Evolutionary conservation across 2,888 invertebrate genomes (phyloP), one percentile per base, ranked within the genome.

Genomic region (Pimpla rufipes): DNA sequence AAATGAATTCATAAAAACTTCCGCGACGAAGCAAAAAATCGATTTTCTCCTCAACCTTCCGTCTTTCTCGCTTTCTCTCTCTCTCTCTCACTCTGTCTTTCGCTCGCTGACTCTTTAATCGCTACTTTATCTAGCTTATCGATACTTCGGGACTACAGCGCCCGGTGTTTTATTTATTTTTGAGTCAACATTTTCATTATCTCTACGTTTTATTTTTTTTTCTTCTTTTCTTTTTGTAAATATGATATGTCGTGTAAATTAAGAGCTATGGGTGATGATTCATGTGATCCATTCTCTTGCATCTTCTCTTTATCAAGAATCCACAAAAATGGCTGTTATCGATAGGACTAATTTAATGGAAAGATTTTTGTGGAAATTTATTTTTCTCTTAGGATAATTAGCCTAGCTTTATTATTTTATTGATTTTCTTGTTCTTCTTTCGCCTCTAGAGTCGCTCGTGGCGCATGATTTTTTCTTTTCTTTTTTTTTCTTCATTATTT

Each of bases 211-310:
- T 59, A 35, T 16, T 18, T 47, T 18, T 52, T 40, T 52, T 42
- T 29, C 35, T 35, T 67, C 11, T 29, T 21, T 35, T 66, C 29
- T 62, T 50, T 76, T 87, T 82, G 84, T 87, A 87, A 89, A 85
- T 87, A 87, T 90, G 90, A 90, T 90, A 90, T 91, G 90, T 91
- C 83, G 83, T 88, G 84, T 88, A 89, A 89, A 89, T 85, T 89
- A 88, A 88, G 68, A 79, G 62, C 83, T 77, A 83, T 18, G 47
- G 64, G 83, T 67, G 83, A 87, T 79, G 83, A 86, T 85, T 70
- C 85, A 76, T 50, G 86, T 87, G 57, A 47, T 40, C 11, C 11
- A 52, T 75, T 52, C 42, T 55, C 35, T 29, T 35, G 7, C 8
- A 11, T 73, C 10, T 35, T 45, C n/a, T 8, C 13, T 73, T 35